Conservation (phyloP, 1,140 invertebrate species). For the Drosophila orosa region DNA sequence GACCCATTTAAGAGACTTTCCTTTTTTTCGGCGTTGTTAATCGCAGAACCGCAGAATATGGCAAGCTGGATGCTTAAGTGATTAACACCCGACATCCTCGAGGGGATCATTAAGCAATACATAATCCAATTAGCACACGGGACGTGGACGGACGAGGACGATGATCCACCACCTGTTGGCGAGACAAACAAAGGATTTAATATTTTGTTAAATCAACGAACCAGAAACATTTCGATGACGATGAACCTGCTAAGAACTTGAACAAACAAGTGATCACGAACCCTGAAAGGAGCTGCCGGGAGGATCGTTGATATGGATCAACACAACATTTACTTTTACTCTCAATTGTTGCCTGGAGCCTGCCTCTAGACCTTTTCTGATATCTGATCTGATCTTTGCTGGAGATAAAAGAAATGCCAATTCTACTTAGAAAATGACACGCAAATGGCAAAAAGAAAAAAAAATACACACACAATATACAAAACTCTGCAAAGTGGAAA, state of each 20-base stretch:
- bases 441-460: slow-evolving; percentile 68
- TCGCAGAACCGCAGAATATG: slow-evolving; percentile 57
- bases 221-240: slow-evolving; percentile 67
- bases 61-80: slow-evolving; percentile 51
- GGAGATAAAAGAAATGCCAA: slow-evolving; percentile 71
- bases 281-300: slow-evolving; percentile 3
- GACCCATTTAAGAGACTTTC: slow-evolving; percentile 56
- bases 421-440: slow-evolving; percentile 76
- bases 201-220: slow-evolving; percentile 77
- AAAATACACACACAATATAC: slow-evolving; percentile 1
- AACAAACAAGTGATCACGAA: slow-evolving; percentile 78
- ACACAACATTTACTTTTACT: slow-evolving; percentile 77
- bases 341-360: slow-evolving; percentile 50
- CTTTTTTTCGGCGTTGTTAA: slow-evolving; percentile 48
- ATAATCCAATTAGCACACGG: slow-evolving; percentile 75
- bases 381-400: slow-evolving; percentile 67
- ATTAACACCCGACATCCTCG: slow-evolving; percentile 60
- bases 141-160: neutral
- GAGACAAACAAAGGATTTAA: slow-evolving; percentile 58
- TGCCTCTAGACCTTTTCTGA: slow-evolving; percentile 57
- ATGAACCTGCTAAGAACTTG: slow-evolving; percentile 76
- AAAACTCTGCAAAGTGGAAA: slow-evolving; percentile 24
- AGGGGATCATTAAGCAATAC: slow-evolving; percentile 76
- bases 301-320: slow-evolving; percentile 47
- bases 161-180: slow-evolving; percentile 68